Evolutionary conservation across 2,113 vertebrate genomes (phyloP), one percentile per base, ranked within the genome.

Genomic region (Mirounga angustirostris): DNA sequence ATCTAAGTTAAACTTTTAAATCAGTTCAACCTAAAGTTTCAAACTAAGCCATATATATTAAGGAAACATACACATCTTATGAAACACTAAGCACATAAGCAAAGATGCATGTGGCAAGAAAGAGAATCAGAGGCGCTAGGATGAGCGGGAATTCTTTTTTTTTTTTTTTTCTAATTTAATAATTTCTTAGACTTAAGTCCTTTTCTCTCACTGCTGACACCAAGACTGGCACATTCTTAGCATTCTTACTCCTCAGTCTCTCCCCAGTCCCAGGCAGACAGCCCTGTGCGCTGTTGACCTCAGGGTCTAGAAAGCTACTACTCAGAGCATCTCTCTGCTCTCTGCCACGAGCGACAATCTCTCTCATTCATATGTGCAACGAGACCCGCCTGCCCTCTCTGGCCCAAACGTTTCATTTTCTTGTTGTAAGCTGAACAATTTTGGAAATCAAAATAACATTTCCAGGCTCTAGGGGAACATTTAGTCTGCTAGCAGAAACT

Each of bases 381-480:
- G 1, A 63, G 78, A 30, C 40, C 63, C 0, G 2, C 76, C 63
- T n/a, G 18, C 78, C 58, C 14, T 76, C 5, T 22, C 58, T 46
- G 52, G 54, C 36, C 65, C 54, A 12, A 43, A 28, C 0, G 0
- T 71, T 89, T 91, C 90, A 22, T 73, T 91, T 89, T 83, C 61
- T 7, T 33, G 46, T 89, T 86, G 61, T 80, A 82, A 95, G 54
- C 43, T n/a, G 82, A 94, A 54, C 73, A 52, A 15, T 58, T 89
- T 65, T 83, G 83, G 28, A 95, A 95, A 96, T 78, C 82, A 87
- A 88, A 91, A 65, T 95, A 85, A 65, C 82, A 67, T 81, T 91
- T 95, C 36, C 36, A 52, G 50, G 67, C 73, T 63, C 90, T 67
- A 78, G 52, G 78, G 88, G 33, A 54, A 74, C 79, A 63, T 74